A percentile compares a stretch with the other conserved stretches of the same genome.
phyloP scores from a whole-genome alignment of 2,113 vertebrate genomes.

The Origma solitaria region DNA sequence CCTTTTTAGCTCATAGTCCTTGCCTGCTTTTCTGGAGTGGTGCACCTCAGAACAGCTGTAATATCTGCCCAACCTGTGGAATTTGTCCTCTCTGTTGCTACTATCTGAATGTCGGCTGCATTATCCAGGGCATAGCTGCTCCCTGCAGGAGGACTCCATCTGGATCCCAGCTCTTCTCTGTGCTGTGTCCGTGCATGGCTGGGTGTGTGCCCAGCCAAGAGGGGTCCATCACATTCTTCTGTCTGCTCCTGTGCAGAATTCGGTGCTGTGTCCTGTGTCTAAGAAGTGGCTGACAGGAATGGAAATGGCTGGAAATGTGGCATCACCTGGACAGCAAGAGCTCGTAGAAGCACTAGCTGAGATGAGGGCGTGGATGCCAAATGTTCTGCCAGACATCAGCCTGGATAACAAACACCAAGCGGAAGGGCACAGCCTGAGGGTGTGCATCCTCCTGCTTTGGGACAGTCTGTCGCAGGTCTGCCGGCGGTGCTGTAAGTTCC shows the following conservation, averaged over 20 bases:
- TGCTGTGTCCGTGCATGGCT: fast-evolving
- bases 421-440: background rate
- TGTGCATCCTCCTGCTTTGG: fast-evolving
- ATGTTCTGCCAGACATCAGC: background rate
- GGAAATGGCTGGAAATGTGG: background rate
- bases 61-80: background rate
- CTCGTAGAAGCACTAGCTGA: background rate
- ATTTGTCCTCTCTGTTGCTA: background rate
- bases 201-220: background rate
- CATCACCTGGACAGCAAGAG: background rate
- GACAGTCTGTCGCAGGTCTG: background rate
- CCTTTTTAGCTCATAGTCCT: background rate
- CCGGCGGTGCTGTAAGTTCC: background rate
- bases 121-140: background rate
- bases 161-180: background rate
- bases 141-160: background rate
- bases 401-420: background rate
- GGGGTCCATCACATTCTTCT: background rate
- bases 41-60: background rate
- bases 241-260: background rate
- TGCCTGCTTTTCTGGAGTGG: background rate
- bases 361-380: background rate
- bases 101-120: fast-evolving
- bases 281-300: background rate
- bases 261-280: background rate